Conservation (phyloP, 1,140 invertebrate species). For the Neocloeon triangulifer region DNA sequence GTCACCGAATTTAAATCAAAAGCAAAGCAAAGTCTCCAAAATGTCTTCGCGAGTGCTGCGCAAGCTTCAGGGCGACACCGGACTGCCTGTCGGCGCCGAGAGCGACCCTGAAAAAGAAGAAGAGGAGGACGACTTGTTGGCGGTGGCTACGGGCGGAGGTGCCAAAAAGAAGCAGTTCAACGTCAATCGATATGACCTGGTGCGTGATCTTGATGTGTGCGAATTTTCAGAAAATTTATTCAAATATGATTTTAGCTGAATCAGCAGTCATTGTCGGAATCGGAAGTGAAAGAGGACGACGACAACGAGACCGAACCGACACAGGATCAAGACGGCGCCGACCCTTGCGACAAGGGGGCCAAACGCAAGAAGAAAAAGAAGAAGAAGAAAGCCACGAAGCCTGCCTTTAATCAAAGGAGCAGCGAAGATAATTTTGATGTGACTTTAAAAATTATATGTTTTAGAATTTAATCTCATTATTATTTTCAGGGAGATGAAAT, state of each 20-base stretch:
- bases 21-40: too few relatives aligned
- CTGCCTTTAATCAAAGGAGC: slow-evolving; percentile 22
- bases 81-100: slow-evolving; percentile 18
- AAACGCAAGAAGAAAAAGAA: slow-evolving; percentile 39
- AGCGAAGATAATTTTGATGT: slow-evolving; percentile 35
- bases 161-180: slow-evolving; percentile 24
- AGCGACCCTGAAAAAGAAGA: slow-evolving; percentile 26
- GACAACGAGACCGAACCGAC: slow-evolving; percentile 32
- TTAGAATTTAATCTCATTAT: slow-evolving; percentile 3
- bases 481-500: slow-evolving; percentile 38
- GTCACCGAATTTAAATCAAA: too few relatives aligned
- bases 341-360: slow-evolving; percentile 17
- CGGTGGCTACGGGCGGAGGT: slow-evolving; percentile 18
- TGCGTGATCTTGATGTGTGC: slow-evolving; percentile 14
- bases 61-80: slow-evolving; percentile 28
- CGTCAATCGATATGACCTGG: slow-evolving; percentile 37
- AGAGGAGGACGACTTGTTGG: too few relatives aligned
- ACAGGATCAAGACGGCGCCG: slow-evolving; percentile 17
- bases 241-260: slow-evolving; percentile 22
- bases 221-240: slow-evolving; percentile 4
- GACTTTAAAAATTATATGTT: slow-evolving; percentile 9
- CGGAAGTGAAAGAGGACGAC: slow-evolving; percentile 44
- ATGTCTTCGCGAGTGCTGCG: slow-evolving; percentile 38
- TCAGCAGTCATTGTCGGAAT: slow-evolving; percentile 34
- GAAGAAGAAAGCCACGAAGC: slow-evolving; percentile 27